Evolutionary conservation across 37 sponge, comb jelly and placozoan species (phyloP).

Genomic region (Ianthella basta): DNA sequence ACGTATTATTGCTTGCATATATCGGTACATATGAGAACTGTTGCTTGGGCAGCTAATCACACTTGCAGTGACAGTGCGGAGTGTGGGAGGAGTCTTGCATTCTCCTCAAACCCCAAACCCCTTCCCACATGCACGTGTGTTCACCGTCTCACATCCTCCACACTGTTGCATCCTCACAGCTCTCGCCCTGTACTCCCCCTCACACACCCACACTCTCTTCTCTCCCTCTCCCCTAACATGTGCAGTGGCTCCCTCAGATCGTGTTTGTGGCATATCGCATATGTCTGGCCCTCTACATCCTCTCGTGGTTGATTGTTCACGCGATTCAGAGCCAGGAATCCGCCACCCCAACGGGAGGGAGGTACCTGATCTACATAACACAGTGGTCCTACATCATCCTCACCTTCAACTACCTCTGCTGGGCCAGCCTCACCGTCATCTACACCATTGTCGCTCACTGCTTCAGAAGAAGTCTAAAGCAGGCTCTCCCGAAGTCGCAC

Average conservation of each 20-base stretch:
- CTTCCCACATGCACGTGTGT: too few species aligned
- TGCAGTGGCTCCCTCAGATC: slow-evolving; percentile 62
- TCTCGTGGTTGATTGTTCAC: slow-evolving; percentile 46
- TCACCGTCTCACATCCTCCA: too few species aligned
- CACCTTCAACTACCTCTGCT: slow-evolving; percentile 6
- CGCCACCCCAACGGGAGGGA: neutral
- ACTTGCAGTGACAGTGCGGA: too few species aligned
- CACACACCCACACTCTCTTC: neutral
- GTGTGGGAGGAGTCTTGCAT: too few species aligned
- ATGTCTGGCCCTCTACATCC: slow-evolving; percentile 41
- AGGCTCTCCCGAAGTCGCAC: slow-evolving; percentile 4
- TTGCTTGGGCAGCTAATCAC: too few species aligned
- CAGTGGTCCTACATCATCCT: slow-evolving; percentile 40
- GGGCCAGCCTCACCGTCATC: slow-evolving; percentile 8
- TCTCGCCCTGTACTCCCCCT: neutral
- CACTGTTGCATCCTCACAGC: neutral
- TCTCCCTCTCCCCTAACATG: neutral
- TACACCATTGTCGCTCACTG: slow-evolving; percentile 9
- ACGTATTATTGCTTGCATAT: too few species aligned
- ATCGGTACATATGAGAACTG: too few species aligned
- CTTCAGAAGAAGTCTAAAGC: slow-evolving; percentile 14
- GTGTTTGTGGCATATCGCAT: slow-evolving; percentile 43
- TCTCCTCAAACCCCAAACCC: too few species aligned
- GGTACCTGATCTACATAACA: slow-evolving; percentile 58
- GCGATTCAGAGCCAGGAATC: neutral